Evolutionary conservation across 2,797 vertebrate species (phyloP), one percentile per base, ranked within the genome.

Genomic region (Gadopsis bispinosus): DNA sequence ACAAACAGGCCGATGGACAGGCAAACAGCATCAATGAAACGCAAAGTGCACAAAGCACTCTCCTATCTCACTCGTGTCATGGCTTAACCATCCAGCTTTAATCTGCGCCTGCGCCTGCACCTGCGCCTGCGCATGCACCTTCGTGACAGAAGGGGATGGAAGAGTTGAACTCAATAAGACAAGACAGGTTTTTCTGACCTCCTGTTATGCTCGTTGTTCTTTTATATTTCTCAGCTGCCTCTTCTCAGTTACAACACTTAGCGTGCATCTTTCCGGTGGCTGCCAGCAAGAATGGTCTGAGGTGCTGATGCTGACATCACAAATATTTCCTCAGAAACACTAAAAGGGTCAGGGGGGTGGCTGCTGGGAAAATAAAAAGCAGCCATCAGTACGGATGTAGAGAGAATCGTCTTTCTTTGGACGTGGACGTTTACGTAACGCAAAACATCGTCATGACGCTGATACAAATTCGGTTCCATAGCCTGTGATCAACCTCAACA

Each of bases 291-390:
- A 75, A 53, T 59, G 33, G 75, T 64, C 56, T 10, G 37, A 4
- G 29, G 7, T 22, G 69, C 75, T 53, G 79, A 70, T 65, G 66
- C 68, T 69, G 55, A 19, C 64, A 56, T 35, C 39, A 59, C 39
- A 69, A 39, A 78, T 77, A 75, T 80, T 77, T 84, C 22, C 67
- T 56, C 31, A 66, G 69, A 75, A 47, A 53, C 51, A 80, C n/a
- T 47, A 29, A 54, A 12, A 14, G 10, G 33, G 13, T 69, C 7
- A 26, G 26, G 26, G 26, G 50, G 2, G 12, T 39, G 11, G 63
- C 19, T 59, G 72, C 37, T 67, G 48, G 26, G 26, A 26, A 20
- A 61, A 69, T 51, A 43, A n/a, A 26, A 53, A 62, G 12, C 29
- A 37, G 13, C 4, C 39, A 7, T n/a, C 41, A 55, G 16, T 20